Conservation (phyloP, 2,888 invertebrate genomes). For the Stictocephala bisonia region DNA sequence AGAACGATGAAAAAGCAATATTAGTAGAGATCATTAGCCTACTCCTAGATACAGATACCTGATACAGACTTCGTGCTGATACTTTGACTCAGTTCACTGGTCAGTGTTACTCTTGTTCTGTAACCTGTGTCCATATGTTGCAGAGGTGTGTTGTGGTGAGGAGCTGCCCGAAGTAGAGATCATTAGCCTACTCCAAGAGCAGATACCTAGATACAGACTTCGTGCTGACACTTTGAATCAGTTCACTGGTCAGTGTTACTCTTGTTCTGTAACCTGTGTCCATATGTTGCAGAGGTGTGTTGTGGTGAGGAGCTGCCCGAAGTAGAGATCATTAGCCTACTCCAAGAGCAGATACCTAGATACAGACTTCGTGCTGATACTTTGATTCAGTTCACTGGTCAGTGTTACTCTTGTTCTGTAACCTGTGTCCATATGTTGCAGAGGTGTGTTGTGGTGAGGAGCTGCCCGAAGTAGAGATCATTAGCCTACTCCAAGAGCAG, state of each 20-base stretch:
- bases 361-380: slow-evolving; percentile 95
- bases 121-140: too few relatives aligned
- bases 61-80: slow-evolving; percentile 93
- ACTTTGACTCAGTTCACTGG: slow-evolving; percentile 93
- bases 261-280: too few relatives aligned
- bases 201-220: slow-evolving; percentile 93
- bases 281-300: slow-evolving; percentile 96
- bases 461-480: slow-evolving; percentile 95
- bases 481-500: slow-evolving; percentile 93
- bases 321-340: slow-evolving; percentile 94
- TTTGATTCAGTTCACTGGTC: slow-evolving; percentile 91
- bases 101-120: slow-evolving; percentile 65
- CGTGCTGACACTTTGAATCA: slow-evolving; percentile 93
- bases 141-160: slow-evolving; percentile 94
- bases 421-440: too few relatives aligned
- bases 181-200: slow-evolving; percentile 93
- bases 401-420: too few relatives aligned
- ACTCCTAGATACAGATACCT: slow-evolving; percentile 94
- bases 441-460: slow-evolving; percentile 94
- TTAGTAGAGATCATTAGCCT: slow-evolving; percentile 96
- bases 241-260: slow-evolving; percentile 79
- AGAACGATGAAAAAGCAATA: too few relatives aligned
- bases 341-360: slow-evolving; percentile 95
- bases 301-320: slow-evolving; percentile 92
- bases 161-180: slow-evolving; percentile 96